A percentile compares a stretch with the other conserved stretches of the same genome.
Evolutionary conservation across 2,113 vertebrate genomes (phyloP).

Genomic region (Gambusia holbrooki): DNA sequence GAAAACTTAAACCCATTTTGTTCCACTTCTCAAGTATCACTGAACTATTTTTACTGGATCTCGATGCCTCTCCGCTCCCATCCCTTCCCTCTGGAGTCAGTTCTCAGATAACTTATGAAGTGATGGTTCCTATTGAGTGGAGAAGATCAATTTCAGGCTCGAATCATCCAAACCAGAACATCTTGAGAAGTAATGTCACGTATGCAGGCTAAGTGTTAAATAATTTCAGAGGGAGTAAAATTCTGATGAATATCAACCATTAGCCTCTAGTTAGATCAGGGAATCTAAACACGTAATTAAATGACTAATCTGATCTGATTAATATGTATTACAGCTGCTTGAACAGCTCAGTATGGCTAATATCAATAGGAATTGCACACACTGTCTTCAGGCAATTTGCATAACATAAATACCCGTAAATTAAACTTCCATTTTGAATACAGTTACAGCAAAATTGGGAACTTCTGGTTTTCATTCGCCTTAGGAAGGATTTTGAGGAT

Average conservation of each 20-base stretch:
- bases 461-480: conserved; percentile 26
- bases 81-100: conserved; percentile 30
- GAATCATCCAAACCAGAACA: conserved; percentile 54
- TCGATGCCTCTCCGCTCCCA: not conserved
- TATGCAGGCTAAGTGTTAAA: conserved; percentile 45
- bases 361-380: conserved; percentile 35
- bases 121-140: conserved; percentile 46
- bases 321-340: conserved; percentile 34
- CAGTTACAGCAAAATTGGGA: conserved; percentile 23
- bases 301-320: conserved; percentile 50
- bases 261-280: conserved; percentile 22
- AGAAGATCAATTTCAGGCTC: conserved; percentile 60
- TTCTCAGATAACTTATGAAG: conserved; percentile 11
- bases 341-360: conserved; percentile 9
- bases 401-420: conserved; percentile 33
- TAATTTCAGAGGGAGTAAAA: conserved; percentile 25
- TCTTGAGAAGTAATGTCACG: conserved; percentile 32
- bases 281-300: conserved; percentile 43
- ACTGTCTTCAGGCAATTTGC: conserved; percentile 22
- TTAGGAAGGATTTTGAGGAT: conserved; percentile 36
- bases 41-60: conserved; percentile 30
- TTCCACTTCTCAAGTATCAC: no score
- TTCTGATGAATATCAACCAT: conserved; percentile 32
- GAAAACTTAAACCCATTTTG: no score
- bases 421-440: conserved; percentile 37